Evolutionary conservation across 1,140 invertebrate species (phyloP).

Genomic region (Spodoptera frugiperda): DNA sequence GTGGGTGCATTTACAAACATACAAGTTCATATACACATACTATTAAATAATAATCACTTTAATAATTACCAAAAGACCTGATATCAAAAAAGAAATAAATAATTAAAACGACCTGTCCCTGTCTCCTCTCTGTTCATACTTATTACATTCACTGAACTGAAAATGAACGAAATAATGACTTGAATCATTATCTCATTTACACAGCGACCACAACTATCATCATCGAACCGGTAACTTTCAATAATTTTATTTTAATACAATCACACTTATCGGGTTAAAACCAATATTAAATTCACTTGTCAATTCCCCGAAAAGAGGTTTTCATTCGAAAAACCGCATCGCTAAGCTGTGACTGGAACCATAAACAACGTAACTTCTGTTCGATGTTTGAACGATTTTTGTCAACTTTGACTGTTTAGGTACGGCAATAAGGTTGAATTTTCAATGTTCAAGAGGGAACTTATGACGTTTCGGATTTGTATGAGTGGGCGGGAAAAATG

Average conservation of each 20-base stretch:
- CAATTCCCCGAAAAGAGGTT: conserved; percentile 75
- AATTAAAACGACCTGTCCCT: too few species aligned
- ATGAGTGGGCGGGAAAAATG: conserved; percentile 77
- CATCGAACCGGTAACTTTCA: conserved; percentile 53
- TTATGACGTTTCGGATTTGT: conserved; percentile 43
- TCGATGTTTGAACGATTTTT: neutral
- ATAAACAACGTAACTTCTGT: conserved; percentile 49
- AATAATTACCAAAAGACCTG: too few species aligned
- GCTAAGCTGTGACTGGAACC: conserved; percentile 58
- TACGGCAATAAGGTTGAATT: conserved; percentile 42
- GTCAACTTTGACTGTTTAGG: neutral
- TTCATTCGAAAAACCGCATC: conserved; percentile 83
- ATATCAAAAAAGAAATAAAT: too few species aligned
- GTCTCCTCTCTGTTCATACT: too few species aligned
- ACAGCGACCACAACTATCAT: conserved; percentile 46
- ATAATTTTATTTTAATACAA: conserved; percentile 64
- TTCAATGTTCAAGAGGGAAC: conserved; percentile 44
- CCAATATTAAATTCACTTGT: conserved; percentile 77
- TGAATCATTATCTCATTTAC: conserved; percentile 46
- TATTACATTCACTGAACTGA: conserved; percentile 1
- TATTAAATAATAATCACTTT: too few species aligned
- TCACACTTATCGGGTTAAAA: conserved; percentile 53
- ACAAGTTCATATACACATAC: too few species aligned
- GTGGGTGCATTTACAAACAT: too few species aligned
- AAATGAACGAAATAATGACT: conserved; percentile 16